Base-by-base conservation (phyloP, 2,113 vertebrate species). In the Cyprinodon brontotheroides region DNA sequence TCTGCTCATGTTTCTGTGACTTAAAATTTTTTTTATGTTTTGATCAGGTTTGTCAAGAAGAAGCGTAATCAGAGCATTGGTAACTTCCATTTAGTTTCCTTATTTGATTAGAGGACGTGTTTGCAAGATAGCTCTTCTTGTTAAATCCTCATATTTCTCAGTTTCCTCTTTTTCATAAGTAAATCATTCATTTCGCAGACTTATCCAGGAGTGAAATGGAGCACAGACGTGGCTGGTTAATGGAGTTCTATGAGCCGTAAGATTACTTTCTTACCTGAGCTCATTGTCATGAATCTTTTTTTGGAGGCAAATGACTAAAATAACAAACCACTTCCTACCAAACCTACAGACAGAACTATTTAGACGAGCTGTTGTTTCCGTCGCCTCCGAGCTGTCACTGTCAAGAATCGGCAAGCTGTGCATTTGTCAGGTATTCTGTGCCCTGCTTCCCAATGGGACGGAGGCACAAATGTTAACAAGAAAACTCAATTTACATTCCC, bases 181-280 rank as follows among this genome's bases (percentile, higher is more conserved):
- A 87, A 88, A 87, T 92, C 86, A 90, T 89, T 92, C 77, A 88
- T 92, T 89, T 86, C 62, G 29, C 69, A 14, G 77, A 83, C 86
- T 90, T 89, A 91, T 92, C 86, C 83, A 60, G 88, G 82, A 91
- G 91, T 90, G 89, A 93, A 92, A 93, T 92, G 82, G 86, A 91
- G 86, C 89, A 89, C 69, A 67, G 80, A 74, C 83, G 78, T 70
- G 78, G 84, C 87, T 89, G 77, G 91, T 90, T 93, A 94, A 92
- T 93, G 84, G 88, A 74, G 89, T 90, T 93, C 91, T 87, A 91
- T 88, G 91, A 92, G 92, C 88, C 91, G 84, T 92, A 83, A 80
- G 86, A 93, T 92, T 89, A 88, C 91, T 87, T 90, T 90, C 86
- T 68, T 79, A 91, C 90, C 91, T 87, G 84, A 70, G 75, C 78